Conservation (phyloP, 2,113 vertebrate species). For the Empidonax alnorum region DNA sequence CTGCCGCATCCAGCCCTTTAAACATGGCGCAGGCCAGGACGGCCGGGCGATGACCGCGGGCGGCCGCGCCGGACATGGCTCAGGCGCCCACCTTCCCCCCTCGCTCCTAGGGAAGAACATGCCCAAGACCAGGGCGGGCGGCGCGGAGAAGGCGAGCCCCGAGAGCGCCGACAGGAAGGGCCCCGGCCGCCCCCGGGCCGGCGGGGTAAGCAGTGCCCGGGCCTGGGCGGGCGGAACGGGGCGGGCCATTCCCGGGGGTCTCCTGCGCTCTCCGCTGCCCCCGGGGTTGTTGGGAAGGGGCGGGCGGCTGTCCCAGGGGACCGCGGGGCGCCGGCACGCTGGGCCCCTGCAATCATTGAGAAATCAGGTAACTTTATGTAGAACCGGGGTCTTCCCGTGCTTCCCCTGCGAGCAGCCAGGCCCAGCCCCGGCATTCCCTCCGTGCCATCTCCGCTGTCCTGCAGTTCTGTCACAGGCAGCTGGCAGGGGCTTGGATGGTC, state of each 20-base stretch:
- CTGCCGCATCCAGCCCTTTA: slow-evolving; percentile 65
- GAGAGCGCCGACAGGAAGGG: slow-evolving; percentile 71
- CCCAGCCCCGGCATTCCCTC: not conserved
- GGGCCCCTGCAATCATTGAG: not conserved
- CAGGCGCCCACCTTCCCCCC: slow-evolving; percentile 35
- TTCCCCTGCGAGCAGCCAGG: not conserved
- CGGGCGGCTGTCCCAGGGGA: not conserved
- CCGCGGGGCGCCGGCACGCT: not conserved
- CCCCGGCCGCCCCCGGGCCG: slow-evolving; percentile 77
- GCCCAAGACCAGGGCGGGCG: slow-evolving; percentile 74
- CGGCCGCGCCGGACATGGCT: slow-evolving; percentile 56
- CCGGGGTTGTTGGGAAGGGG: not conserved
- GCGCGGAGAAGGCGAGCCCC: slow-evolving; percentile 64
- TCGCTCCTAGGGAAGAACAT: slow-evolving; percentile 82
- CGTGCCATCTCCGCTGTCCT: not conserved
- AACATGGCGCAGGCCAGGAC: slow-evolving; percentile 84
- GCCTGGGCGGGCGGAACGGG: not conserved
- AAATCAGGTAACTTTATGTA: not conserved
- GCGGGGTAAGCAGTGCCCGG: slow-evolving; percentile 80
- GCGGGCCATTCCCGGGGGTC: not conserved
- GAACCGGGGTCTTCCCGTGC: not conserved
- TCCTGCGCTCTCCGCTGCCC: not conserved
- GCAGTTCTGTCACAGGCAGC: not conserved
- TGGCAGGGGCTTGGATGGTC: not conserved
- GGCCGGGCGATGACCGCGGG: slow-evolving; percentile 55